A percentile compares a stretch with the other conserved stretches of the same genome.
Conservation (phyloP, 2,797 vertebrate species). For the Xyrichtys novacula region DNA sequence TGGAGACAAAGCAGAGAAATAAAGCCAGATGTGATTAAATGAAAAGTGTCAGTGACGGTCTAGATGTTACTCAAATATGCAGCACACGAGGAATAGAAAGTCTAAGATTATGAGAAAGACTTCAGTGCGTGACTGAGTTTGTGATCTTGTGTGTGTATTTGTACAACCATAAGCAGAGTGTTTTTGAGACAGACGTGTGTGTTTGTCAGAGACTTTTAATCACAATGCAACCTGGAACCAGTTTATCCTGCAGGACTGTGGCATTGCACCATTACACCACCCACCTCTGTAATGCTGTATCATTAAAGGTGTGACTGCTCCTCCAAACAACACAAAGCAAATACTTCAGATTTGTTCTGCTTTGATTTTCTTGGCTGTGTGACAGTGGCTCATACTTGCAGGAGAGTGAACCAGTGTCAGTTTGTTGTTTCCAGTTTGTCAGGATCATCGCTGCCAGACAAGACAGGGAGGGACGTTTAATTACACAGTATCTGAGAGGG, state of each 20-base stretch:
- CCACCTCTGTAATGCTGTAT: slow-evolving; percentile 43
- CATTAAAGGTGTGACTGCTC: slow-evolving; percentile 56
- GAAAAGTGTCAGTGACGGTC: background rate
- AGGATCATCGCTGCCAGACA: slow-evolving; percentile 31
- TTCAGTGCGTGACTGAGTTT: background rate
- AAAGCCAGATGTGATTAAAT: background rate
- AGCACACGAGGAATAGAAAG: background rate
- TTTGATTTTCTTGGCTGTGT: slow-evolving; percentile 56
- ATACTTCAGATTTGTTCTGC: slow-evolving; percentile 46
- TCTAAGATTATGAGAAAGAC: background rate
- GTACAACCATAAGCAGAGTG: background rate
- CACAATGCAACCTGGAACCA: slow-evolving; percentile 39
- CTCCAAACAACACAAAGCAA: slow-evolving; percentile 40
- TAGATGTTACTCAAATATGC: background rate
- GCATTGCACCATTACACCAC: slow-evolving; percentile 42
- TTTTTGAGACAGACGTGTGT: background rate
- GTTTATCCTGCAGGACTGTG: slow-evolving; percentile 58
- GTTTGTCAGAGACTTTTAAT: slow-evolving; percentile 1
- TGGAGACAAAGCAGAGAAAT: background rate
- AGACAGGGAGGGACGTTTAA: slow-evolving; percentile 4
- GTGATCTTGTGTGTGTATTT: background rate
- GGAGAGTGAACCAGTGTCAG: slow-evolving; percentile 13
- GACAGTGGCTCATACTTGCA: slow-evolving; percentile 7
- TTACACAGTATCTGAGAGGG: background rate
- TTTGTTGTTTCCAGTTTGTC: slow-evolving; percentile 43